Conservation (phyloP, 2,113 vertebrate genomes). For the Menidia beryllina region DNA sequence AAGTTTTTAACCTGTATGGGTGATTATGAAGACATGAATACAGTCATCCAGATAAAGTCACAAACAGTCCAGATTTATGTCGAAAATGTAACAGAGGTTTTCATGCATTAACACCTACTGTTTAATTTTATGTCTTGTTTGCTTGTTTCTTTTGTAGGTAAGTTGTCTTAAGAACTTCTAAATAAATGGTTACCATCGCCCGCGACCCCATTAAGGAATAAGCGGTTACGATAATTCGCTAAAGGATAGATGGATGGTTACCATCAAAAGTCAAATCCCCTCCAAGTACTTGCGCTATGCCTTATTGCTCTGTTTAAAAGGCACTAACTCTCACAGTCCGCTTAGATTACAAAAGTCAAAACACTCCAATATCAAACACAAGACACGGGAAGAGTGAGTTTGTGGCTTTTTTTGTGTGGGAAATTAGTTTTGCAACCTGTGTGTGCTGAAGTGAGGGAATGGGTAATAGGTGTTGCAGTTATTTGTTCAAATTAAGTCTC, state of each 20-base stretch:
- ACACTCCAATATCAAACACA: constrained; percentile 7
- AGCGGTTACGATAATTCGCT: too few species aligned
- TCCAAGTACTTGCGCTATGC: constrained; percentile 20
- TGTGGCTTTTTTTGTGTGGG: constrained; percentile 16
- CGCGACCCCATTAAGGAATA: too few species aligned
- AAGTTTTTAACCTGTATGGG: too few species aligned
- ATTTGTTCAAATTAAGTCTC: constrained; percentile 24
- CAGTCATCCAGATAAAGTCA: not conserved
- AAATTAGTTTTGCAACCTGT: constrained; percentile 29
- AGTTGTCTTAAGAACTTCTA: too few species aligned
- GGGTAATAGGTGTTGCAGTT: constrained; percentile 7
- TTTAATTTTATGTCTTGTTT: too few species aligned
- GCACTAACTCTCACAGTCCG: constrained; percentile 11
- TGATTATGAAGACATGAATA: not conserved
- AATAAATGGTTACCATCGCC: too few species aligned
- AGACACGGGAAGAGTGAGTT: constrained; percentile 22
- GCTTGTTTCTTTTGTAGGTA: too few species aligned
- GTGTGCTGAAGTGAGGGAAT: constrained; percentile 14
- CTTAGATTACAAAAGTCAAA: constrained; percentile 10
- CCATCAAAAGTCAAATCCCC: too few species aligned
- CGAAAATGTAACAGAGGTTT: not conserved
- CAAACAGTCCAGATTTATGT: not conserved
- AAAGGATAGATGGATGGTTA: too few species aligned
- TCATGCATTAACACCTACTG: not conserved
- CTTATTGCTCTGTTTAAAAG: not conserved